These are phyloP conservation scores for Gallinago stenura DNA, from an alignment of 2,797 vertebrate species.

Conservation along the genomic window DNA sequence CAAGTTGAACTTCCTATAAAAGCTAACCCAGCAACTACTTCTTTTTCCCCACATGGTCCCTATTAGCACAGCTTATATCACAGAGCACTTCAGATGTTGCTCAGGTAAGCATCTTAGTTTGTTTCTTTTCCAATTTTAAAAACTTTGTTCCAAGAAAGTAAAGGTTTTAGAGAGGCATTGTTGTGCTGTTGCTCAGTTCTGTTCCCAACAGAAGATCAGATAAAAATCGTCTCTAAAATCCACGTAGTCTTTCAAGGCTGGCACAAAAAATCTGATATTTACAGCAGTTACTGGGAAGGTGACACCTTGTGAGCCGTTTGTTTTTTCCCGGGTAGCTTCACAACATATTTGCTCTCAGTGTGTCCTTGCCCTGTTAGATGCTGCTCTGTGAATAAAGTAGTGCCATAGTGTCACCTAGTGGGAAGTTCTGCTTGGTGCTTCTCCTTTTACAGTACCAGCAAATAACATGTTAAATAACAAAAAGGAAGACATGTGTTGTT, in stretches of 20 bases:
- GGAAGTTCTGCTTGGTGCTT: not conserved
- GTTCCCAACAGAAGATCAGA: not conserved
- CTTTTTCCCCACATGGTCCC: not conserved
- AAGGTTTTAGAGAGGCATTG: not conserved
- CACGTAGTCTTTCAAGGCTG: not conserved
- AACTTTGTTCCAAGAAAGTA: not conserved
- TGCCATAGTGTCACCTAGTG: constrained; percentile 43
- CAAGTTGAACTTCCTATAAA: not conserved
- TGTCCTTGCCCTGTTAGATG: not conserved
- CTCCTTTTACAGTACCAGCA: not conserved
- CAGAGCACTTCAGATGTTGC: not conserved
- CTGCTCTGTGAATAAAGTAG: not conserved
- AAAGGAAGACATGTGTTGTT: not conserved
- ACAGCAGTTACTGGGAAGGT: not conserved
- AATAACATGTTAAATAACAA: not conserved
- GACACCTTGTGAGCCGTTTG: not conserved
- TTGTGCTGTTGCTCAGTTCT: not conserved
- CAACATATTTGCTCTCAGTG: not conserved
- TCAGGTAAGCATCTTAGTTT: not conserved
- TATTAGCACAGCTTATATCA: not conserved
- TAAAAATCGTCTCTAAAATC: not conserved
- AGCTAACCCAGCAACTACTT: not conserved
- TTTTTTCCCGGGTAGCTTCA: not conserved
- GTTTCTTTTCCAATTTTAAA: not conserved
- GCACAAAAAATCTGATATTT: not conserved